These are phyloP conservation scores for Acipenser transmontanus DNA, from an alignment of 2,797 vertebrate genomes.

Conservation along the genomic window DNA sequence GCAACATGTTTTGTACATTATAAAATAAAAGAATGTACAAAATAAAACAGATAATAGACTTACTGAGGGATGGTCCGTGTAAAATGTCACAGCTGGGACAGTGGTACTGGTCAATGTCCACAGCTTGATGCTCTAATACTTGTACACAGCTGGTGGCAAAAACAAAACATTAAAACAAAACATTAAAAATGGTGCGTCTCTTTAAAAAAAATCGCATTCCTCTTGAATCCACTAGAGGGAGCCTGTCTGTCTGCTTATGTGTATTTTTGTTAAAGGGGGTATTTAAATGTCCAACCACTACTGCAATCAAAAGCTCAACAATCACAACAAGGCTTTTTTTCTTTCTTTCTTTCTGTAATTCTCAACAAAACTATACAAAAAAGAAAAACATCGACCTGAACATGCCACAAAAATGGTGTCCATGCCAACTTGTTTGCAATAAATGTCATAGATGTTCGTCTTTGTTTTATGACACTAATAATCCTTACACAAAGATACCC, in stretches of 20 bases:
- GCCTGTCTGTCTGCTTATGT: slow-evolving; percentile 38
- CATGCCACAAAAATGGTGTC: no score
- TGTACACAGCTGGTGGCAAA: slow-evolving; percentile 78
- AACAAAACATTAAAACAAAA: slow-evolving; percentile 3
- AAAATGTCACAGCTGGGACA: slow-evolving; percentile 90
- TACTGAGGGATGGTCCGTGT: slow-evolving; percentile 90
- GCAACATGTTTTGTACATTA: no score
- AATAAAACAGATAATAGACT: slow-evolving; percentile 47
- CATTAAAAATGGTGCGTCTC: slow-evolving; percentile 12
- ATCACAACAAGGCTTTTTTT: slow-evolving; percentile 51
- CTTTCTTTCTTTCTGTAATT: slow-evolving; percentile 17
- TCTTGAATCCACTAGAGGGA: slow-evolving; percentile 40
- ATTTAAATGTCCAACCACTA: slow-evolving; percentile 82
- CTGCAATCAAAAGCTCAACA: slow-evolving; percentile 78
- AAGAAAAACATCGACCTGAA: background rate
- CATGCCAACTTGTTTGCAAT: no score
- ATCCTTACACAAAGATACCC: slow-evolving; percentile 34
- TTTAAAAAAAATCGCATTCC: slow-evolving; percentile 28
- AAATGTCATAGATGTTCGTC: slow-evolving; percentile 19
- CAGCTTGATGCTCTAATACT: slow-evolving; percentile 93
- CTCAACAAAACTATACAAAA: slow-evolving; percentile 17
- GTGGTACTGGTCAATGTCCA: slow-evolving; percentile 96
- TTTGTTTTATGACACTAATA: slow-evolving; percentile 66
- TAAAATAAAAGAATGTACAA: no score
- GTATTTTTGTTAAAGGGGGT: slow-evolving; percentile 51